Conservation (phyloP, 1,140 invertebrate species). For the Telenomus remus region DNA sequence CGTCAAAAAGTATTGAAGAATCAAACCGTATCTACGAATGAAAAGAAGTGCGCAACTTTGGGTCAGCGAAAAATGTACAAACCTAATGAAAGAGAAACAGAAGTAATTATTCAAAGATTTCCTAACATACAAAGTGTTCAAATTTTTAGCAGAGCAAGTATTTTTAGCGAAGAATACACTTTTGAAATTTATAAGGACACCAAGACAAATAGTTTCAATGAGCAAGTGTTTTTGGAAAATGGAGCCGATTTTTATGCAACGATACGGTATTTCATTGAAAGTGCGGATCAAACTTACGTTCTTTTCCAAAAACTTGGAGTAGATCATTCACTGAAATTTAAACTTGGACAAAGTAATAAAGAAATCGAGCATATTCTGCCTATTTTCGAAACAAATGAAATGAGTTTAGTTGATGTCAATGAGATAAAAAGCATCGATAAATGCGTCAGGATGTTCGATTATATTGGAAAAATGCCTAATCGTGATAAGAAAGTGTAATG, state of each 20-base stretch:
- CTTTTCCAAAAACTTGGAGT: background rate
- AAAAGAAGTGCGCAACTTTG: background rate
- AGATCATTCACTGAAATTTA: background rate
- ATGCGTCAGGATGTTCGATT: background rate
- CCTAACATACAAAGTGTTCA: slow-evolving; percentile 11
- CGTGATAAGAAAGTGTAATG: background rate
- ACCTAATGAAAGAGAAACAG: background rate
- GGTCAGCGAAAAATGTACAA: background rate
- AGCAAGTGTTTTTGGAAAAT: slow-evolving; percentile 11
- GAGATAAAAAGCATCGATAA: background rate
- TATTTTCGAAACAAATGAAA: background rate
- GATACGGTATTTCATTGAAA: background rate
- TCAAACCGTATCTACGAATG: too few relatives aligned
- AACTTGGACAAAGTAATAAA: background rate
- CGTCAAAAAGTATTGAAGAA: slow-evolving; percentile 12
- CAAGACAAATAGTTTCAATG: slow-evolving; percentile 49
- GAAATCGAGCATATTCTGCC: background rate
- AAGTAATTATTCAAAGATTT: background rate
- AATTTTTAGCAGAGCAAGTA: slow-evolving; percentile 28
- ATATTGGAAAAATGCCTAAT: background rate
- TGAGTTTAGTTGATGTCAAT: background rate
- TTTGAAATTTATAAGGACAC: slow-evolving; percentile 45
- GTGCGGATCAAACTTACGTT: background rate
- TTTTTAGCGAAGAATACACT: slow-evolving; percentile 42
- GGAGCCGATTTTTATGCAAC: background rate